Evolutionary conservation across 1,140 invertebrate genomes (phyloP), one percentile per base, ranked within the genome.

Genomic region (Harlomillsia oculata): DNA sequence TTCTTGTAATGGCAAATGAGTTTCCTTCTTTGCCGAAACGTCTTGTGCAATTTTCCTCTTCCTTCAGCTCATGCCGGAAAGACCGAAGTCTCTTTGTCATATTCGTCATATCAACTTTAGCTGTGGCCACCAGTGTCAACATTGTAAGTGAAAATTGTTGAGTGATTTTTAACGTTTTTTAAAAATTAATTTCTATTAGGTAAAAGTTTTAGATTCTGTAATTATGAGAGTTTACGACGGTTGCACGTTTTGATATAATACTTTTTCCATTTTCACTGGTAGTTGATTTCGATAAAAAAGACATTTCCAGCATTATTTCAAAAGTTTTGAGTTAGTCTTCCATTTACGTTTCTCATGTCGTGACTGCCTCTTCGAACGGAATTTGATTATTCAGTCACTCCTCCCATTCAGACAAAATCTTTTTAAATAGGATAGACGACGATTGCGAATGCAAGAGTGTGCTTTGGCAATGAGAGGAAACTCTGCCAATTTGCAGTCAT

Each of bases 1-100:
- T 86, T 8, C 68, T 89, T 13, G 86, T 89, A 9, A 88, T 92
- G 86, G 84, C 86, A 1, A 87, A 89, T 67, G 87, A 90, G 70
- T 87, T 89, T 69, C 63, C 67, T 2, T 75, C 80, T 40, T 76
- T 78, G 25, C 68, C 84, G 1, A 72, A 72, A 16, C 75, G 72
- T 37, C 69, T 91, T 1, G 80, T 82, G 44, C 75, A 76, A n/a
- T 78, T 83, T 16, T 89, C 87, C 0, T 81, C 80, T 0, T 78
- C 79, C 49, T 70, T 93, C 48, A 82, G 68, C 43, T 45, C 66
- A 8, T 58, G 60, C 21, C 58, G 66, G 16, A 62, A 62, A 41
- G 62, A 66, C 46, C 56, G 71, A 14, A 70, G 69, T 56, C 51
- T 68, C 43, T 68, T 71, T 53, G 69, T 70, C 51, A 68, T 69